Evolutionary conservation across 2,113 vertebrate species (phyloP).

Genomic region (Macaca mulatta): DNA sequence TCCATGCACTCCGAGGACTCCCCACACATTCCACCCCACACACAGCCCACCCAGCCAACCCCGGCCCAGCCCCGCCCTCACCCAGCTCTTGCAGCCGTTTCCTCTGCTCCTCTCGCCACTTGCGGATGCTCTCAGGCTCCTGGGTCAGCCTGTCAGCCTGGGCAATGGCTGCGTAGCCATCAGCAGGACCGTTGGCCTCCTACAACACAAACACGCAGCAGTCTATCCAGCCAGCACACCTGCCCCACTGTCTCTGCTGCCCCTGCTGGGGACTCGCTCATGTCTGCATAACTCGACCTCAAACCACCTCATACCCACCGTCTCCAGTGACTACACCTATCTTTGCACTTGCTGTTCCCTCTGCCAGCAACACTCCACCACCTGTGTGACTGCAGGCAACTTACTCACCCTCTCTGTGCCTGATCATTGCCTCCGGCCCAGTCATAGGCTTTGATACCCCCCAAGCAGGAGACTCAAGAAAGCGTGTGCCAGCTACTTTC

Average conservation of each 20-base stretch:
- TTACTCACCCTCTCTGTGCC: not conserved
- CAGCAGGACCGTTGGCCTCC: constrained; percentile 92
- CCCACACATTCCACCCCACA: not conserved
- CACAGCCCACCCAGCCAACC: not conserved
- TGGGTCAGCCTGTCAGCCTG: constrained; percentile 94
- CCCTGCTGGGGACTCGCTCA: not conserved
- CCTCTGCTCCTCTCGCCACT: constrained; percentile 98
- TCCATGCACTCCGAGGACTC: not conserved
- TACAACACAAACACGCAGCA: constrained; percentile 68
- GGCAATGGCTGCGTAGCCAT: constrained; percentile 94
- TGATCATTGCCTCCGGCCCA: not conserved
- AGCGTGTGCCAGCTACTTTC: not conserved
- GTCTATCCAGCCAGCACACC: not conserved
- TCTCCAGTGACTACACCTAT: not conserved
- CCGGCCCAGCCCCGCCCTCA: constrained; percentile 70
- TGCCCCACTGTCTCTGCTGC: not conserved
- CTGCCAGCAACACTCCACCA: not conserved
- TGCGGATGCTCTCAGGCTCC: constrained; percentile 97
- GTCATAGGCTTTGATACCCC: not conserved
- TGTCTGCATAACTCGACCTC: not conserved
- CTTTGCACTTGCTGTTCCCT: not conserved
- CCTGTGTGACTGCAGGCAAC: not conserved
- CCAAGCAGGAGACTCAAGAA: not conserved
- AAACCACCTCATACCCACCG: not conserved
- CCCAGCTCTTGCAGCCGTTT: constrained; percentile 93